Evolutionary conservation across 2,888 invertebrate species (phyloP), one percentile per base, ranked within the genome.

Genomic region (Mythimna ferrago): DNA sequence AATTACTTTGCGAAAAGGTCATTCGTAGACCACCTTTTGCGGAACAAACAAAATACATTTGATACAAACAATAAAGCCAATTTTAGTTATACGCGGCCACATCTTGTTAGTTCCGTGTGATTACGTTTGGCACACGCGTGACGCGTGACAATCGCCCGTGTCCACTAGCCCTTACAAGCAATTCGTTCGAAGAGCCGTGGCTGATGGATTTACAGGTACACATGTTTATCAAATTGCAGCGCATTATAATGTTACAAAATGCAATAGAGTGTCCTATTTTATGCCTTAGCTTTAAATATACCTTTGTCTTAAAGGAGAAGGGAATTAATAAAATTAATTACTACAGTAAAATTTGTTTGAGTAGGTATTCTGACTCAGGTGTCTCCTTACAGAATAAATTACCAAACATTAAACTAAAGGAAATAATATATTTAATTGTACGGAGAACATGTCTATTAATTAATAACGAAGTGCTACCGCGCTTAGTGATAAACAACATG

Each of bases 91-190:
- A 79, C 66, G 48, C 67, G 64, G 35, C 72, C 78, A 70, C 74
- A 61, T 71, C 61, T 66, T 21, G 70, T 87, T 88, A 58, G 87
- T 79, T 80, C 83, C 83, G 78, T 83, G 71, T 87, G 85, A 86
- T 89, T 89, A 88, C 81, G 61, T 62, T 64, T 76, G 72, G 79
- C 79, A 73, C 81, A 79, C 86, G 89, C 85, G 86, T 73, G 78
- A 80, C 86, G 89, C 85, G 85, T 73, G 79, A 76, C 80, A 66
- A 70, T 58, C 77, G 60, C n/a, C 62, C 83, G 78, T 85, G 80
- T 74, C 74, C 41, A 66, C 63, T 16, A 66, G 71, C 71, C 72
- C 81, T 80, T 76, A 76, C 44, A 75, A 77, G 57, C 80, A 44
- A 84, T 87, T 84, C 65, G 73, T 83, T 86, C 66, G 64, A 80